Conservation (phyloP, 2,113 vertebrate genomes). For the Hymenochirus boettgeri region DNA sequence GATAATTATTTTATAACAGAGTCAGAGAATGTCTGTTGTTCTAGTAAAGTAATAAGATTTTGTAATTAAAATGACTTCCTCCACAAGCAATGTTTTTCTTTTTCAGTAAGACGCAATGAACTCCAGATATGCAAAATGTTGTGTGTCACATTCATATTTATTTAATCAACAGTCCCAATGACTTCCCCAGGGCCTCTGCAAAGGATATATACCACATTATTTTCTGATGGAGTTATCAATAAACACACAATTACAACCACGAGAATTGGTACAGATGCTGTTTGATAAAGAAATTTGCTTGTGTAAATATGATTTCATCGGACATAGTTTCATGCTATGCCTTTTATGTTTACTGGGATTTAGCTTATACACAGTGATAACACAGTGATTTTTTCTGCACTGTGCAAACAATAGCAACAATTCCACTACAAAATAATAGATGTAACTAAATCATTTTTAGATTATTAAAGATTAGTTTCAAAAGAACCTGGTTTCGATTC, state of each 20-base stretch:
- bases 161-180: constrained; percentile 29
- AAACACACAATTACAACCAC: constrained; percentile 10
- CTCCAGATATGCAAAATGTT: constrained; percentile 28
- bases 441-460: too few relatives aligned
- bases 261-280: constrained; percentile 28
- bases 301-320: constrained; percentile 26
- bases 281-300: constrained; percentile 27
- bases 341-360: too few relatives aligned
- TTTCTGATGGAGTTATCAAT: neutral
- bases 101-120: constrained; percentile 23
- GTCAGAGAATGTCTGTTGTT: constrained; percentile 38
- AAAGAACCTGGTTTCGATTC: too few relatives aligned
- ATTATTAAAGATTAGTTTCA: too few relatives aligned
- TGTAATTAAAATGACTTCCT: constrained; percentile 31
- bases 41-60: constrained; percentile 37
- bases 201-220: neutral
- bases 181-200: constrained; percentile 22
- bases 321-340: too few relatives aligned
- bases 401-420: too few relatives aligned
- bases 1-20: constrained; percentile 31
- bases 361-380: too few relatives aligned
- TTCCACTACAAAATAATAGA: too few relatives aligned
- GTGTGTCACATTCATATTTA: constrained; percentile 32
- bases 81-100: constrained; percentile 13
- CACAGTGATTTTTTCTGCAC: too few relatives aligned